phyloP scores from a whole-genome alignment of 2,797 vertebrate species.

The Pseudochromis fuscus region DNA sequence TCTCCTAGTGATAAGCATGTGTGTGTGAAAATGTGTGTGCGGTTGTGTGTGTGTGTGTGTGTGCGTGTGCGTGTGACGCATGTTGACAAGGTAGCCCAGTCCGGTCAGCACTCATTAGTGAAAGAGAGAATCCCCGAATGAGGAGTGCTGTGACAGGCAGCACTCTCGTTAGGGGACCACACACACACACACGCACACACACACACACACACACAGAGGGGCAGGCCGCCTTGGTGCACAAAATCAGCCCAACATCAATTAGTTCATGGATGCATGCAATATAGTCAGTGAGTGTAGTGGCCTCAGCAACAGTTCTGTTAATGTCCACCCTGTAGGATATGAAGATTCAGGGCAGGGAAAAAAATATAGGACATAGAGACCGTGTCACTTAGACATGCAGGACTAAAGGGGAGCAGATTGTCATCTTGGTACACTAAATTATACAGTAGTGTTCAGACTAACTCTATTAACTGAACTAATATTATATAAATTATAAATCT shows the following conservation, averaged over 20 bases:
- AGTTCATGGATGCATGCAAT: conserved; percentile 71
- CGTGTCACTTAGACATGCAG: conserved; percentile 37
- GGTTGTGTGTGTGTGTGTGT: conserved; percentile 12
- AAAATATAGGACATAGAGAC: conserved; percentile 55
- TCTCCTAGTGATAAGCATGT: conserved; percentile 73
- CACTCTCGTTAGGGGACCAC: conserved; percentile 69
- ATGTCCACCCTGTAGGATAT: conserved; percentile 60
- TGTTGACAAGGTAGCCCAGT: conserved; percentile 77
- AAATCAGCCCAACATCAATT: conserved; percentile 74
- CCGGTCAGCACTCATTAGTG: conserved; percentile 81
- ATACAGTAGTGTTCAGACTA: conserved; percentile 18
- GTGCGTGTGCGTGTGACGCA: conserved; percentile 27
- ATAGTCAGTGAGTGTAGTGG: conserved; percentile 45
- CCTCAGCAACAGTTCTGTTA: conserved; percentile 58
- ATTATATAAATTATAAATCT: background rate
- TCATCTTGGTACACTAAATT: conserved; percentile 30
- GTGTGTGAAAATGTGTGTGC: conserved; percentile 40
- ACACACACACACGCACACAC: conserved; percentile 30
- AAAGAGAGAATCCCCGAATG: conserved; percentile 76
- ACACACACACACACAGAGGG: conserved; percentile 33
- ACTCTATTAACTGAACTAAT: background rate
- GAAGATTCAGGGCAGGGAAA: conserved; percentile 59
- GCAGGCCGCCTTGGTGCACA: conserved; percentile 59
- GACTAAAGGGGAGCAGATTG: conserved; percentile 17
- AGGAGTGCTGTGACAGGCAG: conserved; percentile 75